Base-by-base conservation (phyloP, 2,113 vertebrate species). In the Podocnemis expansa region DNA sequence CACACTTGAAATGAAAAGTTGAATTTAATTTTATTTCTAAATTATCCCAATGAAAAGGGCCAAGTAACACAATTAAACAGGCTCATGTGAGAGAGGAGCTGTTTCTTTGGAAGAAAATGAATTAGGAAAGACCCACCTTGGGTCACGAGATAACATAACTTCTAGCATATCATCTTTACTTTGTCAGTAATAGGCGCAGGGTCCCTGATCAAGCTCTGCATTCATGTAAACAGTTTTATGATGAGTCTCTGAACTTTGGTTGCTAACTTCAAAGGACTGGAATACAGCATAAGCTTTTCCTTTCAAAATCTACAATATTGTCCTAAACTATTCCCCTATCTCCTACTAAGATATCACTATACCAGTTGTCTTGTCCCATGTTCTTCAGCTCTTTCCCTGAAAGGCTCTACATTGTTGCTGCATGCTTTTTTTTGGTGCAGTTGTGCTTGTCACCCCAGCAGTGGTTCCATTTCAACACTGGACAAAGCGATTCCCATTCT, bases 11-110 rank as follows among this genome's bases (percentile, higher is more conserved):
- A 89, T 85, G 79, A 92, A 76, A 94, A 43, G 78, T 89, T 75
- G 92, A 60, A 87, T 95, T 93, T 82, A 85, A 90, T 85, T 85
- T 63, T 22, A 88, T 94, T 93, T 94, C 89, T 49, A 82, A 91
- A 95, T 93, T 31, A 93, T 56, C 85, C 82, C 96, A 90, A 95
- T 97, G 94, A 94, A 93, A 96, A 91, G 89, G 79, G 78, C 60
- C 89, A 70, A 91, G 45, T 81, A 78, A 88, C 56, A 76, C 88
- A 93, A 96, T 95, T 93, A 93, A 88, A 81, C 38, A 45, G 0
- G 5, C 27, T 91, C 78, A 0, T 1, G 73, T 34, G 89, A 92
- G 83, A 86, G 85, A 93, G 87, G 49, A 52, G 41, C 21, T 82
- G 45, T 82, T 89, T 80, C 84, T 76, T 91, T 82, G 84, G 63